phyloP scores from a whole-genome alignment of 2,888 invertebrate genomes.

The Dichetophora obliterata region DNA sequence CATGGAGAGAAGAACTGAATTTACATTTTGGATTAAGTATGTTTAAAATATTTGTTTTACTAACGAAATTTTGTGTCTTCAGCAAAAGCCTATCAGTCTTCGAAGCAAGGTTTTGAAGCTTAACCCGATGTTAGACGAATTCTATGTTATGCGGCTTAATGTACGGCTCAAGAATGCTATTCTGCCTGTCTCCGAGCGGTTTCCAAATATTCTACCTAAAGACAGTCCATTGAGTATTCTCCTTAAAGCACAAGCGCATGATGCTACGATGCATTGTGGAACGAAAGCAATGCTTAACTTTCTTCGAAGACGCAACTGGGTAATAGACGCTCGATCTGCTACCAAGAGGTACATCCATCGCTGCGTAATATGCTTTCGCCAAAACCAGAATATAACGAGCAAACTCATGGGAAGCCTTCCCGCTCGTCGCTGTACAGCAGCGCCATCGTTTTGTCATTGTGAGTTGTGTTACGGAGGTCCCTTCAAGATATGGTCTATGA shows the following conservation, averaged over 20 bases:
- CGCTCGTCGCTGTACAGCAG: not conserved
- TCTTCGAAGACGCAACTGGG: conserved; percentile 11
- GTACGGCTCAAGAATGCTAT: conserved; percentile 17
- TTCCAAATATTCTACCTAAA: not conserved
- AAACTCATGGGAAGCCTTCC: not conserved
- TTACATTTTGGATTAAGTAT: not conserved
- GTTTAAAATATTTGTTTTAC: not conserved
- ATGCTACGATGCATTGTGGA: not conserved
- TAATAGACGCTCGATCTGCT: conserved; percentile 18
- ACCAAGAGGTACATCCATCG: not conserved
- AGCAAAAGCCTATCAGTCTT: not conserved
- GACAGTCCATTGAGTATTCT: not conserved
- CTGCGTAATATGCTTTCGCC: conserved; percentile 14
- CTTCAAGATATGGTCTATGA: conserved; percentile 25
- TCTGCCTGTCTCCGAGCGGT: not conserved
- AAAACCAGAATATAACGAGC: not conserved
- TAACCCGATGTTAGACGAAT: not conserved
- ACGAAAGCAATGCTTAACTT: conserved; percentile 4
- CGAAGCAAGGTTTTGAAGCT: conserved; percentile 16
- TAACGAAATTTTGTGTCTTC: not conserved
- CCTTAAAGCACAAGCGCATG: not conserved
- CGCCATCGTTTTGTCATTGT: conserved; percentile 19
- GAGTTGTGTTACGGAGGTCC: conserved; percentile 43
- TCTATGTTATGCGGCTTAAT: not conserved
- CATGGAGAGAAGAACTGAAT: not conserved